Evolutionary conservation across 2,113 vertebrate species (phyloP), one percentile per base, ranked within the genome.

Genomic region (Hippocampus zosterae): DNA sequence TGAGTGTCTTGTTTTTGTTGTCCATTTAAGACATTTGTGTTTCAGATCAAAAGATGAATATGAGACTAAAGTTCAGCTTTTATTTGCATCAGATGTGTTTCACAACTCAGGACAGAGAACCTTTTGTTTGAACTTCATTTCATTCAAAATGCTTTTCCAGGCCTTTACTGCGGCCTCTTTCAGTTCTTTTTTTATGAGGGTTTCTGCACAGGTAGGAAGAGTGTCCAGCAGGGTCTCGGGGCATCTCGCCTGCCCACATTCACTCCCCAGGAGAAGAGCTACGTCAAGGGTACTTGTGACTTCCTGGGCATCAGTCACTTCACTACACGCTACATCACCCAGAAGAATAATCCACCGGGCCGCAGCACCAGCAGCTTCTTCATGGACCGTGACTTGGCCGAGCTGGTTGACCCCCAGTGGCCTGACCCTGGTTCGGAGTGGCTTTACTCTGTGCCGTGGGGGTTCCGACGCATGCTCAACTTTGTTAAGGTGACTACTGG

Each of bases 231-330:
- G 84, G 94, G 94, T 55, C 83, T 96, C 62, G 91, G 91, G 1
- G 88, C 82, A 3, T 97, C 95, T 0, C 89, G 95, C 11, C 81
- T 98, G 74, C 95, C 96, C 0, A 85, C 73, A 0, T 97, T 98
- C 84, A 95, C 94, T 8, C 87, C 91, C 50, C 94, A 95, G 78
- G 96, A 98, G 81, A 97, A 96, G 88, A 91, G 85, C 81, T 95
- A 95, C 50, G 93, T 98, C 25, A 96, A 95, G 85, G 95, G 95
- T 70, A 97, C 95, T 9, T 91, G 92, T 2, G 96, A 98, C 83
- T 98, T 98, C 85, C 82, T 98, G 57, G 96, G 96, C n/a, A 75
- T 98, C 3, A 93, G 95, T 0, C 96, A 98, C 57, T 97, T 96
- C 44, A 98, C 94, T 2, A 95, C 95, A 7, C 92, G 92, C 46